Percentiles rank a stretch among this genome's conserved stretches.
phyloP scores from a whole-genome alignment of 2,797 vertebrate genomes.

The Xenops minutus region DNA sequence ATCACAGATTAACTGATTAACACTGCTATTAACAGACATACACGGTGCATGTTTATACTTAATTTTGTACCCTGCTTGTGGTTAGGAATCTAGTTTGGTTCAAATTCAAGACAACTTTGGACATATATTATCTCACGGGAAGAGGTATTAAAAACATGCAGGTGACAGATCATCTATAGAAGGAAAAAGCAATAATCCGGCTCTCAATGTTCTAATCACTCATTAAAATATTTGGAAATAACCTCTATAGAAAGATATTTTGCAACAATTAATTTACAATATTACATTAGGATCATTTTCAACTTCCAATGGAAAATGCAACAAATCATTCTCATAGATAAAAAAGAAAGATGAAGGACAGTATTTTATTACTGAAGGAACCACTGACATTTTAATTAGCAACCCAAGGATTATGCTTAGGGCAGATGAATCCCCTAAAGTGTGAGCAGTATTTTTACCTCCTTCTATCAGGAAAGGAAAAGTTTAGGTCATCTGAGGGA shows the following conservation, averaged over 20 bases:
- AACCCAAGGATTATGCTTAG: constrained; percentile 42
- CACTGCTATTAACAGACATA: background rate
- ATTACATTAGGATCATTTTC: background rate
- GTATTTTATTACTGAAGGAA: background rate
- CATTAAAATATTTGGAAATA: background rate
- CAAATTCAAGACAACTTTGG: background rate
- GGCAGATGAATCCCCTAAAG: background rate
- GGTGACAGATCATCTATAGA: background rate
- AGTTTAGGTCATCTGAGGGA: constrained; percentile 29
- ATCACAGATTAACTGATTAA: background rate
- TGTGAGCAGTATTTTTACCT: constrained; percentile 14
- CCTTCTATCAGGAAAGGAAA: constrained; percentile 37
- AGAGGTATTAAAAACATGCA: background rate
- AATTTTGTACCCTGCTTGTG: background rate
- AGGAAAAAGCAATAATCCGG: background rate
- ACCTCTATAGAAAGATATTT: background rate
- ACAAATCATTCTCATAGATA: background rate
- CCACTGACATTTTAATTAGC: constrained; percentile 1
- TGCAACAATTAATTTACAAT: background rate
- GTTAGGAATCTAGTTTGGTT: background rate
- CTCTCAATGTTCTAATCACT: background rate
- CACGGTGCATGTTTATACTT: background rate
- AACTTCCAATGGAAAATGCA: background rate
- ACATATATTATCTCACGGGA: background rate
- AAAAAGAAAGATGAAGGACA: background rate